A percentile compares a stretch with the other conserved stretches of the same genome.
Evolutionary conservation across 2,113 vertebrate species (phyloP).

Genomic region (Bufo gargarizans): DNA sequence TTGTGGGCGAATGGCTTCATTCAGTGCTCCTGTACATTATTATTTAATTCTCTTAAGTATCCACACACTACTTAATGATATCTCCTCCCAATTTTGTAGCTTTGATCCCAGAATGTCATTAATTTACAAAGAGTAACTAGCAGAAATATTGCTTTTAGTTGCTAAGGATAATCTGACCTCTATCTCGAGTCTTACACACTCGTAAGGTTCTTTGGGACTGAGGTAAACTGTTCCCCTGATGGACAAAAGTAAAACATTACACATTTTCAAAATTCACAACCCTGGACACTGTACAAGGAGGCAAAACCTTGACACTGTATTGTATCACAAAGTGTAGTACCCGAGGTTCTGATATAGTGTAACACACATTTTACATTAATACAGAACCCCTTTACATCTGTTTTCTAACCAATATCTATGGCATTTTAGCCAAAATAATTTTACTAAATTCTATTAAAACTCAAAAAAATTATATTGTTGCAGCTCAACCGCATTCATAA

Average conservation of each 20-base stretch:
- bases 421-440: too few species aligned
- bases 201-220: not conserved
- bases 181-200: not conserved
- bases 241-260: not conserved
- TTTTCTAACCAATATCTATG: too few species aligned
- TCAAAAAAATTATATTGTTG: too few species aligned
- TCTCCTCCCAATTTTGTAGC: not conserved
- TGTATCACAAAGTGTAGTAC: too few species aligned
- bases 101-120: slow-evolving; percentile 10
- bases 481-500: too few species aligned
- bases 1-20: not conserved
- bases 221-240: too few species aligned
- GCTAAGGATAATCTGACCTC: slow-evolving; percentile 12
- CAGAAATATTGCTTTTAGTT: slow-evolving; percentile 1
- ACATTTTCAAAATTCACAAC: not conserved
- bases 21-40: not conserved
- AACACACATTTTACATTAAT: too few species aligned
- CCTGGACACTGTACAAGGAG: too few species aligned
- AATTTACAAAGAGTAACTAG: not conserved
- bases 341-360: too few species aligned
- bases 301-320: too few species aligned
- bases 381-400: not conserved
- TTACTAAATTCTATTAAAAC: too few species aligned
- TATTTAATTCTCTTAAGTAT: not conserved
- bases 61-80: not conserved